These are phyloP conservation scores for Sanderia malayensis DNA, from an alignment of 30 jellyfish, hydroid and myxozoan genomes.

Conservation along the genomic window DNA sequence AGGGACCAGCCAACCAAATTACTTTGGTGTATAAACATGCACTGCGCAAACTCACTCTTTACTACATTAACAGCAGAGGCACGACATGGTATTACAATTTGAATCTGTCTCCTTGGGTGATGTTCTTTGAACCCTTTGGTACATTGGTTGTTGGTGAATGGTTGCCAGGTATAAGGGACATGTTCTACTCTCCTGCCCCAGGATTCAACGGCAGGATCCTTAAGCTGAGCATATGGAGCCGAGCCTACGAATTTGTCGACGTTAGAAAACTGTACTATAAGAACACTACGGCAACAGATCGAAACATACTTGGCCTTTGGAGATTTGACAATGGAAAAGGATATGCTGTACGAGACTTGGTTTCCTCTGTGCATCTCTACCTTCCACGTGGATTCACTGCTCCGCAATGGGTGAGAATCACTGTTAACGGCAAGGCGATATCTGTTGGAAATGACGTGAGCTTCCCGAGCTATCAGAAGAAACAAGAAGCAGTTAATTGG, in stretches of 20 bases:
- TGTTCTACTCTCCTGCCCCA: constrained; percentile 40
- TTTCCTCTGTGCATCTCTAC: constrained; percentile 32
- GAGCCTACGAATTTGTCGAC: constrained; percentile 51
- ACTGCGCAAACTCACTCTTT: constrained; percentile 9
- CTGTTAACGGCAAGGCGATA: constrained; percentile 19
- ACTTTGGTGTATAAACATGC: constrained; percentile 39
- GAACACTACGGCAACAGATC: constrained; percentile 5
- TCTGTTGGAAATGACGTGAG: constrained; percentile 48
- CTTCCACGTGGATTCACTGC: constrained; percentile 38
- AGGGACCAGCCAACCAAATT: constrained; percentile 21
- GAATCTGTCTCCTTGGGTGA: constrained; percentile 42
- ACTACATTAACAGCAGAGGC: constrained; percentile 38
- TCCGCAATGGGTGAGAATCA: constrained; percentile 59
- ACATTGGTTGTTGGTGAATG: constrained; percentile 58
- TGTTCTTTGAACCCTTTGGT: constrained; percentile 43
- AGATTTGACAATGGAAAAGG: constrained; percentile 59
- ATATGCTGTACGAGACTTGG: constrained; percentile 28
- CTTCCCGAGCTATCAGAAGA: constrained; percentile 8
- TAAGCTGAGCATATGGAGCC: constrained; percentile 57
- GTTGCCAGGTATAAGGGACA: constrained; percentile 54
- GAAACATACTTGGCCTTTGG: constrained; percentile 40
- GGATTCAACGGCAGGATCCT: constrained; percentile 44
- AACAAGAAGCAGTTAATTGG: constrained; percentile 48
- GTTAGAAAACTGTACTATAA: constrained; percentile 4
- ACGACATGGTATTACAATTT: constrained; percentile 19